Conservation (phyloP, 1,140 invertebrate genomes). For the Drosophila persimilis region DNA sequence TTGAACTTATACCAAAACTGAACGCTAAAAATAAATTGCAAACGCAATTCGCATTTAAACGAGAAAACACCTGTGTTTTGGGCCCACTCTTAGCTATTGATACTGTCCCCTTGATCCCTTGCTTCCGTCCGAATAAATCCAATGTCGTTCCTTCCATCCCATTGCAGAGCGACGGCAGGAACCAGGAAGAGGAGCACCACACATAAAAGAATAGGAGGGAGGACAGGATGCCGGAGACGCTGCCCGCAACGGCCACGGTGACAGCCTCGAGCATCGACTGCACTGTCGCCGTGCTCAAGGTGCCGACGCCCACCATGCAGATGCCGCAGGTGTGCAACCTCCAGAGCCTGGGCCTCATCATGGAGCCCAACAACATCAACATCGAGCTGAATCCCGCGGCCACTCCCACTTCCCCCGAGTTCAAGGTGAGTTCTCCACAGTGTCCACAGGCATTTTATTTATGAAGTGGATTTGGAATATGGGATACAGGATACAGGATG, state of each 20-base stretch:
- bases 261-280: slow-evolving; percentile 69
- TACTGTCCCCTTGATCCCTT: too few relatives aligned
- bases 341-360: slow-evolving; percentile 68
- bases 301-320: slow-evolving; percentile 68
- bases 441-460: background rate
- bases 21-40: slow-evolving; percentile 64
- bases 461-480: background rate
- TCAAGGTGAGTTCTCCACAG: slow-evolving; percentile 56
- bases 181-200: slow-evolving; percentile 12
- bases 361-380: slow-evolving; percentile 73
- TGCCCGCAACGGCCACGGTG: slow-evolving; percentile 70
- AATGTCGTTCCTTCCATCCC: too few relatives aligned
- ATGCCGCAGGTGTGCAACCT: slow-evolving; percentile 66
- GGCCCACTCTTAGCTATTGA: too few relatives aligned
- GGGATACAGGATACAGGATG: background rate
- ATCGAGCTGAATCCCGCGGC: slow-evolving; percentile 69
- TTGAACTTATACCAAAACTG: slow-evolving; percentile 75
- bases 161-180: slow-evolving; percentile 1
- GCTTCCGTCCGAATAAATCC: too few relatives aligned
- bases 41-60: slow-evolving; percentile 67
- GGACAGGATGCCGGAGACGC: slow-evolving; percentile 67
- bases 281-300: slow-evolving; percentile 72
- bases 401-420: slow-evolving; percentile 18
- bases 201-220: background rate
- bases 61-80: background rate